Conservation (phyloP, 2,113 vertebrate species). For the Phyllostomus discolor region DNA sequence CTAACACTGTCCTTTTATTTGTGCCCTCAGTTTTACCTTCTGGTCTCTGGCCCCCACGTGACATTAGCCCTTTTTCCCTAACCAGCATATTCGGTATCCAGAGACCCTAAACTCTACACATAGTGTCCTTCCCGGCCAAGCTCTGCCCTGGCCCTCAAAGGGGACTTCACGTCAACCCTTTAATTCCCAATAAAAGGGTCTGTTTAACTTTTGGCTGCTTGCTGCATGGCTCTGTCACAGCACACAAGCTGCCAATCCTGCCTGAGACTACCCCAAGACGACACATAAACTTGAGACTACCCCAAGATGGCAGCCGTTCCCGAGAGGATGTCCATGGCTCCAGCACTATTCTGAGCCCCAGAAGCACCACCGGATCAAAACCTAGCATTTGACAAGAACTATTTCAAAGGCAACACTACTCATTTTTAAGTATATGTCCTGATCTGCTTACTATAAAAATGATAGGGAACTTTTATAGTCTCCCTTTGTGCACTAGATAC, state of each 20-base stretch:
- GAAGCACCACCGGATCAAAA: neutral
- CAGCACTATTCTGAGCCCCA: neutral
- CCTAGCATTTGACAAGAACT: neutral
- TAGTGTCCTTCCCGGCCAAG: neutral
- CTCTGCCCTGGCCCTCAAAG: neutral
- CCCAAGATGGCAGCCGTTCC: neutral
- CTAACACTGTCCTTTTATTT: neutral
- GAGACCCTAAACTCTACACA: neutral
- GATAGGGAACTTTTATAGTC: neutral
- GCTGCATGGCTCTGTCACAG: neutral
- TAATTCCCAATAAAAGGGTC: neutral
- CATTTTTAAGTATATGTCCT: neutral
- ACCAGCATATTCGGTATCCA: neutral
- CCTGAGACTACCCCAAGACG: neutral
- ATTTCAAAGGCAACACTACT: neutral
- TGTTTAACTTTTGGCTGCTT: neutral
- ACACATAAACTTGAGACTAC: neutral
- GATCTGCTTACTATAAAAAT: neutral
- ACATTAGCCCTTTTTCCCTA: neutral
- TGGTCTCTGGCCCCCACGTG: neutral
- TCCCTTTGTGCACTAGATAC: neutral
- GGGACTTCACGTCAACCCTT: neutral
- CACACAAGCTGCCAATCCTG: neutral
- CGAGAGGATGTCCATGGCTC: neutral
- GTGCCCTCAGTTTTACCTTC: neutral